These are phyloP conservation scores for Cryptops parisi DNA, from an alignment of 2,888 invertebrate species.

Conservation along the genomic window DNA sequence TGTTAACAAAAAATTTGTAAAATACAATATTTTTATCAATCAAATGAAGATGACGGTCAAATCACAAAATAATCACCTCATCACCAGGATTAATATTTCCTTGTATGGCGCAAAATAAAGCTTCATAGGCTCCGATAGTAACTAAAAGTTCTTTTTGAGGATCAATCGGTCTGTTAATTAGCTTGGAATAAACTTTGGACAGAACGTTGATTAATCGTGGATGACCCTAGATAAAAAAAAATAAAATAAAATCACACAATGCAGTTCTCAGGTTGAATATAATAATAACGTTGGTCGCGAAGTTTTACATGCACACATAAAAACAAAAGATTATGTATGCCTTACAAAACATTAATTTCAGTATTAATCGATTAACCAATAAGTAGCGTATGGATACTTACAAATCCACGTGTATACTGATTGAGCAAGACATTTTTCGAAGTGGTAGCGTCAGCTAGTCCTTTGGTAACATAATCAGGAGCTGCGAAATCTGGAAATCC, in stretches of 20 bases:
- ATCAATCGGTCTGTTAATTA: conserved; percentile 61
- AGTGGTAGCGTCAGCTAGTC: conserved; percentile 49
- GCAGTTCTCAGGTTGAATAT: no score
- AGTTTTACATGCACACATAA: no score
- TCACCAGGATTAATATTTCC: conserved; percentile 68
- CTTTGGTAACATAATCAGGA: conserved; percentile 64
- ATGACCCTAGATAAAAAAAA: conserved; percentile 56
- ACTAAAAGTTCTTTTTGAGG: conserved; percentile 73
- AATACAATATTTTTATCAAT: neutral
- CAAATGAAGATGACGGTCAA: neutral
- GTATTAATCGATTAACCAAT: neutral
- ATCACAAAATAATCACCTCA: conserved; percentile 30
- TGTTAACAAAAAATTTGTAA: neutral
- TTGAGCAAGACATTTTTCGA: conserved; percentile 57
- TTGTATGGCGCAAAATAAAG: conserved; percentile 69
- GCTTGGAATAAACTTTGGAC: conserved; percentile 64
- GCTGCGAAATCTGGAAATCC: conserved; percentile 89
- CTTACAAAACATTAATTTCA: no score
- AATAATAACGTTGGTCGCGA: no score
- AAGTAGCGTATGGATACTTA: conserved; percentile 38
- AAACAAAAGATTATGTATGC: no score
- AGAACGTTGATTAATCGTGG: conserved; percentile 72
- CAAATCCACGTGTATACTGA: conserved; percentile 90
- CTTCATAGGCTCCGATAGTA: conserved; percentile 88
- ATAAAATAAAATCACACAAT: neutral